Evolutionary conservation across 2,113 vertebrate species (phyloP).

Genomic region (Indicator indicator): DNA sequence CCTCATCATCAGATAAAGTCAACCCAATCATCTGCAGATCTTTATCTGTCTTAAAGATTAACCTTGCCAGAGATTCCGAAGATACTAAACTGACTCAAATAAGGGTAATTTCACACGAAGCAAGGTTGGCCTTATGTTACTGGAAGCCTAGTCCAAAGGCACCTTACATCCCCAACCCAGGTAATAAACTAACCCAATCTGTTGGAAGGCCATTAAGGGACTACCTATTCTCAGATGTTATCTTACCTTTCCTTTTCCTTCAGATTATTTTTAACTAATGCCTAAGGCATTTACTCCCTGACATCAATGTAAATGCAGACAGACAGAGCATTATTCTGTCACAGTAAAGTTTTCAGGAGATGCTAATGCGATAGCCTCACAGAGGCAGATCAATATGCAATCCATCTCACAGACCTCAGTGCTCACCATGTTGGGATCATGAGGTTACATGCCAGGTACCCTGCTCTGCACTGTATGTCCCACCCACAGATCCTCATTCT

Average conservation of each 20-base stretch:
- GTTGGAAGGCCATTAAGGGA: not conserved
- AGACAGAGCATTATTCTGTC: not conserved
- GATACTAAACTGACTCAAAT: not conserved
- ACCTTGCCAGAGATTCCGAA: not conserved
- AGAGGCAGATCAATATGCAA: not conserved
- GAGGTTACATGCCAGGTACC: rapidly evolving
- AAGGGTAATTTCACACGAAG: not conserved
- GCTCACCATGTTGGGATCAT: not conserved
- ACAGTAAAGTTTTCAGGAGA: not conserved
- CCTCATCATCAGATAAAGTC: not conserved
- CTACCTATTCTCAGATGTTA: not conserved
- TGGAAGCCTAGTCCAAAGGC: not conserved
- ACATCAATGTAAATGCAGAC: not conserved
- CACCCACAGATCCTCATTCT: not conserved
- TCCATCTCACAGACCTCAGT: not conserved
- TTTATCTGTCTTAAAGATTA: not conserved
- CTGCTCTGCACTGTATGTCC: not conserved
- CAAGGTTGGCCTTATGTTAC: not conserved
- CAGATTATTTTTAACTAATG: not conserved
- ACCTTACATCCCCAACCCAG: not conserved
- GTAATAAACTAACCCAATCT: not conserved
- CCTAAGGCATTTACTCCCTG: not conserved
- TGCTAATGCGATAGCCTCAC: not conserved
- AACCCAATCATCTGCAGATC: not conserved
- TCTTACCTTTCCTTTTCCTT: not conserved